Evolutionary conservation across 2,888 invertebrate genomes (phyloP).

Genomic region (Idaea dimidiata): DNA sequence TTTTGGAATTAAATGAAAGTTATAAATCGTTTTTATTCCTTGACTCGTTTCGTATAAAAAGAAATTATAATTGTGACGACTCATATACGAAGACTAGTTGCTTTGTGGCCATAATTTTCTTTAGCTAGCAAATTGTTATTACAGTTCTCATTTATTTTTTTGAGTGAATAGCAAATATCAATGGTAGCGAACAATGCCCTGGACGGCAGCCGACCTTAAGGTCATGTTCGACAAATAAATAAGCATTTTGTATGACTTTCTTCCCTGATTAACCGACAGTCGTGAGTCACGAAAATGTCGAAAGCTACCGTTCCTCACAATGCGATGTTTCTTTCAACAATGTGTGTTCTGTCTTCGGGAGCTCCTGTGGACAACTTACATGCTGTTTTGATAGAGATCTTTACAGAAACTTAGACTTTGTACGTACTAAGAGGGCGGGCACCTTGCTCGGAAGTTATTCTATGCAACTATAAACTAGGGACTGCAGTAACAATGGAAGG

Average conservation of each 20-base stretch:
- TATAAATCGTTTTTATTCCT: not conserved
- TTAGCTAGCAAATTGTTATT: slow-evolving; percentile 19
- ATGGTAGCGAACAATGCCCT: slow-evolving; percentile 47
- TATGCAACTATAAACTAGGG: slow-evolving; percentile 2
- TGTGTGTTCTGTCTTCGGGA: slow-evolving; percentile 38
- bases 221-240: slow-evolving; percentile 69
- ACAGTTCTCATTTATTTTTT: slow-evolving; percentile 23
- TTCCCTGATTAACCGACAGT: slow-evolving; percentile 64
- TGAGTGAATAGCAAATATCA: slow-evolving; percentile 39
- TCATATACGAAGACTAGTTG: too few species aligned
- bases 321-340: slow-evolving; percentile 40
- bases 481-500: not conserved
- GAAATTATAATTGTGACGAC: not conserved
- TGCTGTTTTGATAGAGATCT: slow-evolving; percentile 29
- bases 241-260: slow-evolving; percentile 70
- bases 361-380: slow-evolving; percentile 31
- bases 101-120: not conserved
- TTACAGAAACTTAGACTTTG: slow-evolving; percentile 2
- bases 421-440: not conserved
- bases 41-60: not conserved
- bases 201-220: slow-evolving; percentile 40
- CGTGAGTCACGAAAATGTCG: slow-evolving; percentile 76
- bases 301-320: slow-evolving; percentile 60
- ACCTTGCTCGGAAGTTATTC: slow-evolving; percentile 2
- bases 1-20: not conserved